Percentiles rank a stretch among this genome's conserved stretches.
Evolutionary conservation across 2,888 invertebrate genomes (phyloP).

Genomic region (Acleris literana): DNA sequence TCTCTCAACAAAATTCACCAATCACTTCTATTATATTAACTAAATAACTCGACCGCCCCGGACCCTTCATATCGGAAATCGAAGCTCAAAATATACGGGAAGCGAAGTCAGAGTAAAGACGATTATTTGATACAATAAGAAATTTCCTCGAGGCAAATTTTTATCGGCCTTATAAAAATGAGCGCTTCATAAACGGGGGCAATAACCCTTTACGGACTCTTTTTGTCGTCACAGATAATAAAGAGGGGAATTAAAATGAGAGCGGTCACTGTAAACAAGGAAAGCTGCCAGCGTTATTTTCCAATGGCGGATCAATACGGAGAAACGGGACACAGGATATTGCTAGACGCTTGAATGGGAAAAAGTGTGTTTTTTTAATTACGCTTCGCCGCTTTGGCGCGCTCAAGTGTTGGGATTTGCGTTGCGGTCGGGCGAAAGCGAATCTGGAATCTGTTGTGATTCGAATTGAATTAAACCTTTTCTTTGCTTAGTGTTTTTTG

Average conservation of each 20-base stretch:
- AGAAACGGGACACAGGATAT: slow-evolving; percentile 68
- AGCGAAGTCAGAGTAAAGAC: slow-evolving; percentile 31
- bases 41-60: slow-evolving; percentile 12
- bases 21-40: slow-evolving; percentile 22
- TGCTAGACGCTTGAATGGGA: slow-evolving; percentile 60
- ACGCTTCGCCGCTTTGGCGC: slow-evolving; percentile 55
- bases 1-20: slow-evolving; percentile 14
- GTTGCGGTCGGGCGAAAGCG: slow-evolving; percentile 16
- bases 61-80: slow-evolving; percentile 29
- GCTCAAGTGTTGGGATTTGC: slow-evolving; percentile 44
- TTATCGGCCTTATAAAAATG: slow-evolving; percentile 43
- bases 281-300: slow-evolving; percentile 55
- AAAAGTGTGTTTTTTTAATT: slow-evolving; percentile 58
- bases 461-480: slow-evolving; percentile 5
- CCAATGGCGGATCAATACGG: slow-evolving; percentile 65
- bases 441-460: slow-evolving; percentile 13
- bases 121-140: slow-evolving; percentile 47
- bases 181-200: slow-evolving; percentile 47
- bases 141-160: slow-evolving; percentile 43
- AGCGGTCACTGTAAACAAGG: slow-evolving; percentile 67
- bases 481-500: not conserved
- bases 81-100: slow-evolving; percentile 26
- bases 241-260: slow-evolving; percentile 72
- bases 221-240: slow-evolving; percentile 60
- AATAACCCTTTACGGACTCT: slow-evolving; percentile 53